phyloP scores from a whole-genome alignment of 2,888 invertebrate genomes.

The Drosophila lutescens region DNA sequence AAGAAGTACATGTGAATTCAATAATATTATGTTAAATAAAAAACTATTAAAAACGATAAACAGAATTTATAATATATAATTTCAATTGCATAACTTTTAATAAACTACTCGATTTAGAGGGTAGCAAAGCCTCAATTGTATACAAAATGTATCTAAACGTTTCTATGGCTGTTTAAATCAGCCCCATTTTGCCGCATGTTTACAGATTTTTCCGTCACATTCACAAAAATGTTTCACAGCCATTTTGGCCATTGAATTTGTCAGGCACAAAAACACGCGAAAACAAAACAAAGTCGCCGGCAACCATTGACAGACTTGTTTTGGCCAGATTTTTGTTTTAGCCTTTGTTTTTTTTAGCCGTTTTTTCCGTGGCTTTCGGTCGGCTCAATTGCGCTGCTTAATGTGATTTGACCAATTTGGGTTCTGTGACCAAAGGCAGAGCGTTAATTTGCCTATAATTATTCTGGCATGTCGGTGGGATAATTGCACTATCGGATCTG shows the following conservation, averaged over 20 bases:
- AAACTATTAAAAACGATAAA: too few relatives aligned
- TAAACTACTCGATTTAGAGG: background rate
- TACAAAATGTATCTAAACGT: background rate
- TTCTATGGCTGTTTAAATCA: slow-evolving; percentile 59
- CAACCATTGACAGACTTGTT: slow-evolving; percentile 59
- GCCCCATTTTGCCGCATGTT: slow-evolving; percentile 60
- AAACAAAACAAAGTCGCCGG: slow-evolving; percentile 43
- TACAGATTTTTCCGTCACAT: slow-evolving; percentile 63
- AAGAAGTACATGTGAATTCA: background rate
- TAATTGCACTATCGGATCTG: slow-evolving; percentile 34
- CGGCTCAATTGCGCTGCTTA: slow-evolving; percentile 57
- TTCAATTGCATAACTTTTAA: background rate
- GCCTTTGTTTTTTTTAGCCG: slow-evolving; percentile 13
- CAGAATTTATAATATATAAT: too few relatives aligned
- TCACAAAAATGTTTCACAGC: slow-evolving; percentile 61
- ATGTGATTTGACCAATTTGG: slow-evolving; percentile 67
- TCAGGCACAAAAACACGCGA: slow-evolving; percentile 44
- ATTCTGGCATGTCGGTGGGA: slow-evolving; percentile 45
- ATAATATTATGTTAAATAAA: too few relatives aligned
- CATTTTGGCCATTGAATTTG: slow-evolving; percentile 66
- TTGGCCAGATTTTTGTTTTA: slow-evolving; percentile 42
- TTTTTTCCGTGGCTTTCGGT: slow-evolving; percentile 14
- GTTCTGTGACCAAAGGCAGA: slow-evolving; percentile 43
- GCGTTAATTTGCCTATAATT: slow-evolving; percentile 73
- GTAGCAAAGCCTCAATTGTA: too few relatives aligned